Evolutionary conservation across 1,140 invertebrate species (phyloP).

Genomic region (Halyomorpha halys): DNA sequence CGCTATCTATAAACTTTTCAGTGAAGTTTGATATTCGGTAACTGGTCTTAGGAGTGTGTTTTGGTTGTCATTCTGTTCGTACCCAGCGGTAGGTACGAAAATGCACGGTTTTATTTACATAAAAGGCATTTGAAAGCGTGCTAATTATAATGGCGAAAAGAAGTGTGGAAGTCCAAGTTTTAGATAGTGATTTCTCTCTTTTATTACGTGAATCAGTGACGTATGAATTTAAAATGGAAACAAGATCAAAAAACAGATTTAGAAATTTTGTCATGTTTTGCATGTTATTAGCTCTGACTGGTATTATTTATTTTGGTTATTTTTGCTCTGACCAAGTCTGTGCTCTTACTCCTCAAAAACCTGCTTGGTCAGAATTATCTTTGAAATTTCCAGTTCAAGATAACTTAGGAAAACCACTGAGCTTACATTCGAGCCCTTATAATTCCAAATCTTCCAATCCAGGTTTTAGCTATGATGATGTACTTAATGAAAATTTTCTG

Average conservation of each 20-base stretch:
- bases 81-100: not conserved
- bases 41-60: too few species aligned
- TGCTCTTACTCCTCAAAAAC: constrained; percentile 47
- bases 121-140: not conserved
- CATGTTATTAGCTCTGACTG: constrained; percentile 62
- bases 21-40: too few species aligned
- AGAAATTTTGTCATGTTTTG: constrained; percentile 66
- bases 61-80: not conserved
- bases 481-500: constrained; percentile 72
- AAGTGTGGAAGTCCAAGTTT: constrained; percentile 63
- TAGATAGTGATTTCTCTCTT: constrained; percentile 60
- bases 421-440: constrained; percentile 37
- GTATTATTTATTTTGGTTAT: constrained; percentile 76
- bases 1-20: too few species aligned
- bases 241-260: constrained; percentile 49
- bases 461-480: constrained; percentile 59
- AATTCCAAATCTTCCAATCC: constrained; percentile 39
- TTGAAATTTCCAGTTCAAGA: constrained; percentile 38
- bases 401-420: constrained; percentile 45
- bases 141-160: constrained; percentile 37
- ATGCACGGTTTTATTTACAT: not conserved
- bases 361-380: constrained; percentile 36
- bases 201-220: constrained; percentile 51
- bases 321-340: constrained; percentile 79
- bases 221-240: constrained; percentile 68